These are phyloP conservation scores for Cybosia mesomella DNA, from an alignment of 2,888 invertebrate species.

Conservation along the genomic window DNA sequence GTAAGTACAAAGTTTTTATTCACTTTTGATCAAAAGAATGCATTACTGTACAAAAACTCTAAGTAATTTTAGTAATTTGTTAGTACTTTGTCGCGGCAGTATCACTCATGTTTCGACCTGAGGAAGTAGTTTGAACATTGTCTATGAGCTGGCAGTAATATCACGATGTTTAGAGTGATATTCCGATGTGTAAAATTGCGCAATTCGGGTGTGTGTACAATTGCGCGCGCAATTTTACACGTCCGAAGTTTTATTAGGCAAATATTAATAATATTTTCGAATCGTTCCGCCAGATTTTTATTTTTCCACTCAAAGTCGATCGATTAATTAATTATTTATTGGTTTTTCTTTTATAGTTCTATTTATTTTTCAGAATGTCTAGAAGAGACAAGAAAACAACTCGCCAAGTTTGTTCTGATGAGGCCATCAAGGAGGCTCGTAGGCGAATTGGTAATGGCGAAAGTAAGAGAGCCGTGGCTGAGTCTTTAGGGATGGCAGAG, in stretches of 20 bases:
- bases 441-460: not conserved
- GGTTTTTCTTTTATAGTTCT: not conserved
- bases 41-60: no score
- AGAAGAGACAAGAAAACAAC: not conserved
- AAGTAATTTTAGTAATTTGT: no score
- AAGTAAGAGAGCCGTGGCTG: not conserved
- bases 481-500: slow-evolving; percentile 14
- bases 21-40: no score
- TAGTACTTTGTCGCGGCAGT: no score
- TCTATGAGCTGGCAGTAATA: no score
- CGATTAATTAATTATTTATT: not conserved
- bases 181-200: not conserved
- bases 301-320: not conserved
- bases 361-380: not conserved
- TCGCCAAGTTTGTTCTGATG: no score
- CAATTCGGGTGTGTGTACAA: not conserved
- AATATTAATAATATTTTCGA: not conserved
- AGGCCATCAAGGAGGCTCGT: no score
- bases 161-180: no score
- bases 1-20: no score
- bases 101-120: no score
- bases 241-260: not conserved
- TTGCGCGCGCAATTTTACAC: slow-evolving; percentile 1
- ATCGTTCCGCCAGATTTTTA: not conserved
- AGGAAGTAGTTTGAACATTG: no score